Conservation (phyloP, 2,888 invertebrate species). For the Lepidocyrtoides sp. region DNA sequence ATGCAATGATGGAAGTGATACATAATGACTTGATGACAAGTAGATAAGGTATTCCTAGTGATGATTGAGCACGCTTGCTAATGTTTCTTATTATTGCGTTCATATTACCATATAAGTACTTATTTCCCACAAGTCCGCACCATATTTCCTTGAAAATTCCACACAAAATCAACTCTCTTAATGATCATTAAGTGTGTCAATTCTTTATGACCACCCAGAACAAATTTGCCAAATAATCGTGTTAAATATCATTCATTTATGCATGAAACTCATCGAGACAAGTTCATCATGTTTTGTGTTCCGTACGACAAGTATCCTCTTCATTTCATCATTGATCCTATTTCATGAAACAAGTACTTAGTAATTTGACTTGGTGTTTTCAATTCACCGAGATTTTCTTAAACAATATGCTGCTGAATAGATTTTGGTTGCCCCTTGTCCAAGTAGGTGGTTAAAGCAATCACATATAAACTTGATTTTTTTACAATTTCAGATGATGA, state of each 20-base stretch:
- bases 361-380: background rate
- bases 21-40: conserved; percentile 74
- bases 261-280: conserved; percentile 6
- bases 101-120: too few species aligned
- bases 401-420: background rate
- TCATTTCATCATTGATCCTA: conserved; percentile 23
- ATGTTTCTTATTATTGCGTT: background rate
- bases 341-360: background rate
- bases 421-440: background rate
- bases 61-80: conserved; percentile 35
- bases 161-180: conserved; percentile 70
- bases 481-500: conserved; percentile 84
- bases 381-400: background rate
- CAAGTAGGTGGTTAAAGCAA: too few species aligned
- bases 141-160: conserved; percentile 51
- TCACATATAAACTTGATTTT: too few species aligned
- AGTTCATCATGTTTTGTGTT: conserved; percentile 31
- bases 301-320: background rate
- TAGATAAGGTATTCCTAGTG: conserved; percentile 33
- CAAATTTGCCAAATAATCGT: conserved; percentile 16
- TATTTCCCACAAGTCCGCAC: background rate
- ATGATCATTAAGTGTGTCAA: conserved; percentile 72
- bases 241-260: background rate
- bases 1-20: conserved; percentile 45
- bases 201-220: conserved; percentile 75